Conservation (phyloP, 1,140 invertebrate genomes). For the Brachionus rotundiformis region DNA sequence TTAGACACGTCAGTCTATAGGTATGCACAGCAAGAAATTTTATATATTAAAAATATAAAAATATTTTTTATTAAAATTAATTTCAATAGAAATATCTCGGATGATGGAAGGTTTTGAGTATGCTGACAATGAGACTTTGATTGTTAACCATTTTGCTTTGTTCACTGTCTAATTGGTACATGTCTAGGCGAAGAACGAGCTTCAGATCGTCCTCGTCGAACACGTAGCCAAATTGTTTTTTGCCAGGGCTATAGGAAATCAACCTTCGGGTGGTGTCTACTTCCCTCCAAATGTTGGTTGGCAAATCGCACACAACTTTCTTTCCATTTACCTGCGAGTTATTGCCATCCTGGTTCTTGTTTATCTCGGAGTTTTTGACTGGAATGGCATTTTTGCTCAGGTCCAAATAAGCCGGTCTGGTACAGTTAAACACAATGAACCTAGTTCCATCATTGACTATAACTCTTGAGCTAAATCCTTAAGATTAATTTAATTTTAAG, state of each 20-base stretch:
- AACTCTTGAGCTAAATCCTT: not conserved
- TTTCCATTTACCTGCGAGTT: constrained; percentile 5
- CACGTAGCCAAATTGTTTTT: constrained; percentile 19
- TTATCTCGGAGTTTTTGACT: constrained; percentile 19
- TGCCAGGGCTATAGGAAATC: not conserved
- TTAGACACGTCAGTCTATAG: not conserved
- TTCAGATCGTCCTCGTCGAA: constrained; percentile 25
- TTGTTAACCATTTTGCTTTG: not conserved
- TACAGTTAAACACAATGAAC: constrained; percentile 27
- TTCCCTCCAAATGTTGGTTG: constrained; percentile 35
- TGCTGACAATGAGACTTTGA: constrained; percentile 23
- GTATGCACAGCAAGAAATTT: not conserved
- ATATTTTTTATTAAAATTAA: not conserved
- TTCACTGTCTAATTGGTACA: not conserved
- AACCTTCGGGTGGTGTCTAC: not conserved
- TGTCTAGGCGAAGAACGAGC: constrained; percentile 21
- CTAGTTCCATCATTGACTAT: not conserved
- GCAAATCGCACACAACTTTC: constrained; percentile 12
- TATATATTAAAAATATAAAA: not conserved
- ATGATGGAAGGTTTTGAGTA: constrained; percentile 26
- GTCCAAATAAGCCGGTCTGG: not conserved
- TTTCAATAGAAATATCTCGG: constrained; percentile 42
- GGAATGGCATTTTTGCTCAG: not conserved
- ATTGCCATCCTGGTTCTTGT: constrained; percentile 3
- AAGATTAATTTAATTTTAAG: not conserved